Evolutionary conservation across 64 coral and sea anemone genomes (phyloP), one percentile per base, ranked within the genome.

Genomic region (Trachythela sp.): DNA sequence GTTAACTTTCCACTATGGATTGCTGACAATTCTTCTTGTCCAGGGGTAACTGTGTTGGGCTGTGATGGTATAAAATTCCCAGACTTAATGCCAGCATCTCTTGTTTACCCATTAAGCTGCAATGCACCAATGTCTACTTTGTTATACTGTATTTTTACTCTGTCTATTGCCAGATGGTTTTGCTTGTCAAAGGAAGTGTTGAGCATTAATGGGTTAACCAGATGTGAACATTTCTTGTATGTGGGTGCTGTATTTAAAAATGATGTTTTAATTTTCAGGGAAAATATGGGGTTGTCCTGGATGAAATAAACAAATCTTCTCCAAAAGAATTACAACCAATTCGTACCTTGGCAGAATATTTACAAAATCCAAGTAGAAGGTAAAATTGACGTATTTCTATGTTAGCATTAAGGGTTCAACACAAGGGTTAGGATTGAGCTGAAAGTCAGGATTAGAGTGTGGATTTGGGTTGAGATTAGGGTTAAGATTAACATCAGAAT

Each of bases 281-380:
- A 40, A 98, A 98, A 60, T 94, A 94, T 76, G 87, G 95, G 64
- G 95, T 98, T 70, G 95, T 98, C 22, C 43, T 98, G 34, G 95
- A 98, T 89, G 95, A 98, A 51, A 91, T 98, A 39, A 92, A 93
- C 40, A 87, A 89, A 29, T 86, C 90, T 9, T 94, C 95, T 60
- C 95, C 95, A 14, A 85, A 91, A 91, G 95, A 98, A 75, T 91
- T 98, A 0, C 95, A 98, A 15, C 95, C 95, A 18, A 93, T 98
- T 8, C 89, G 91, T 54, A 86, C 94, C 83, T 48, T 98, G 26
- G 95, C 95, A 14, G 95, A 98, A 76, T 98, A 98, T 88, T 91
- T 94, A 6, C 93, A 98, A 72, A 94, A 94, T 90, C 91, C 91
- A 22, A 92, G 87, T 32, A 94, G 90, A 92, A 97, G 89, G 95